Percentiles rank a stretch among this genome's conserved stretches.
These are phyloP conservation scores for Oxycera nigricornis DNA, from an alignment of 2,888 invertebrate genomes.

Conservation along the genomic window DNA sequence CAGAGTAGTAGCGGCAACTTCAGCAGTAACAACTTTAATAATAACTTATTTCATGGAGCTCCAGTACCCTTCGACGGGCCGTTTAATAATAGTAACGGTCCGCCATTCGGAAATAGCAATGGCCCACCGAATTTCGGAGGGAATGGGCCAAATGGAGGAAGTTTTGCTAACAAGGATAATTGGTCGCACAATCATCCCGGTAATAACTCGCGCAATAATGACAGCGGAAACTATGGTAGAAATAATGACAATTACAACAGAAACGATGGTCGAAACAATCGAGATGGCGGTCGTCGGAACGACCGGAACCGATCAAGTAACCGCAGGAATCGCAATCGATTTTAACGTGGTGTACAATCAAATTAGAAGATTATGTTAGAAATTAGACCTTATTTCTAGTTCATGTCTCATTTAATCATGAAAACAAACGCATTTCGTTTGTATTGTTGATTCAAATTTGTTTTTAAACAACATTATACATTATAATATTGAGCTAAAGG, in stretches of 20 bases:
- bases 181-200: conserved; percentile 49
- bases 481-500: too few species aligned
- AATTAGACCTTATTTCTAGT: not conserved
- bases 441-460: too few species aligned
- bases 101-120: not conserved
- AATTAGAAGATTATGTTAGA: not conserved
- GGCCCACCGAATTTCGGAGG: not conserved
- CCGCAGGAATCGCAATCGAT: conserved; percentile 46
- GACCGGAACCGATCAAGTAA: conserved; percentile 39
- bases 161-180: conserved; percentile 4
- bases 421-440: too few species aligned
- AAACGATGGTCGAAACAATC: conserved; percentile 32
- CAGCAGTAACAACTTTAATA: conserved; percentile 42
- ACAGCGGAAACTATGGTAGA: conserved; percentile 39
- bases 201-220: conserved; percentile 36
- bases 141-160: not conserved
- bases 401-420: not conserved
- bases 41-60: not conserved
- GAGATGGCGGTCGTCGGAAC: conserved; percentile 41
- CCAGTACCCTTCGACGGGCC: conserved; percentile 18
- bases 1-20: conserved; percentile 27
- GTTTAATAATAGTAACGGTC: conserved; percentile 34
- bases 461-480: too few species aligned
- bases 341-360: not conserved
- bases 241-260: conserved; percentile 42